Evolutionary conservation across 2,888 invertebrate species (phyloP).

Genomic region (Tillus elongatus): DNA sequence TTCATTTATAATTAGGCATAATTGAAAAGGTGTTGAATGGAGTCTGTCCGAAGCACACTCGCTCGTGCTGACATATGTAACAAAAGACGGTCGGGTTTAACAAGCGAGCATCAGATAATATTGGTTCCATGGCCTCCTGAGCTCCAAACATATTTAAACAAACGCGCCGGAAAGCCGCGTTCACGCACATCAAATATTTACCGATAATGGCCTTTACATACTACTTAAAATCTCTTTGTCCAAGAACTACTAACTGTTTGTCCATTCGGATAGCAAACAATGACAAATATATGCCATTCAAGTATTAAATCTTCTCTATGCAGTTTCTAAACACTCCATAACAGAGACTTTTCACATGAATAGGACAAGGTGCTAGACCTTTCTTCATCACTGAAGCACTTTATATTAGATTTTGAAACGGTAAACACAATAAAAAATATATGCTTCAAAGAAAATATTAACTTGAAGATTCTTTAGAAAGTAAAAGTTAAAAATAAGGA

Average conservation of each 20-base stretch:
- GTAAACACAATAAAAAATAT: too few relatives aligned
- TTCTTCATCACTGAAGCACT: too few relatives aligned
- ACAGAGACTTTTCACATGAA: too few relatives aligned
- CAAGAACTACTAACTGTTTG: background rate
- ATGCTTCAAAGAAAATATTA: too few relatives aligned
- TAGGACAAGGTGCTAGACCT: too few relatives aligned
- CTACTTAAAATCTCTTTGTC: conserved; percentile 29
- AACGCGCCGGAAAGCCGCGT: conserved; percentile 21
- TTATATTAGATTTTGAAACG: too few relatives aligned
- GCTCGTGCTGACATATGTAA: conserved; percentile 22
- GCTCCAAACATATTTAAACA: conserved; percentile 21
- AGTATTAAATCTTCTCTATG: too few relatives aligned
- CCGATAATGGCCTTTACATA: conserved; percentile 31
- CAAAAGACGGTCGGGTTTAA: conserved; percentile 24
- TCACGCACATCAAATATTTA: conserved; percentile 30
- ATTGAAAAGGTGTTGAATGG: conserved; percentile 7
- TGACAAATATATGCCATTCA: conserved; percentile 3
- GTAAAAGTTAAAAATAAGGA: too few relatives aligned
- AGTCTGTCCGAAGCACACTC: conserved; percentile 14
- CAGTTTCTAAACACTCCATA: too few relatives aligned
- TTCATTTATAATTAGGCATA: conserved; percentile 5
- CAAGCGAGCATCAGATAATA: conserved; percentile 25
- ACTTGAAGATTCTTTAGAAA: too few relatives aligned
- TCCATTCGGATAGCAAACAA: conserved; percentile 4
- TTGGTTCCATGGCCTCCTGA: conserved; percentile 22